Percentiles rank a stretch among this genome's conserved stretches.
Conservation (phyloP, 2,888 invertebrate species). For the Balanococcus diminutus region DNA sequence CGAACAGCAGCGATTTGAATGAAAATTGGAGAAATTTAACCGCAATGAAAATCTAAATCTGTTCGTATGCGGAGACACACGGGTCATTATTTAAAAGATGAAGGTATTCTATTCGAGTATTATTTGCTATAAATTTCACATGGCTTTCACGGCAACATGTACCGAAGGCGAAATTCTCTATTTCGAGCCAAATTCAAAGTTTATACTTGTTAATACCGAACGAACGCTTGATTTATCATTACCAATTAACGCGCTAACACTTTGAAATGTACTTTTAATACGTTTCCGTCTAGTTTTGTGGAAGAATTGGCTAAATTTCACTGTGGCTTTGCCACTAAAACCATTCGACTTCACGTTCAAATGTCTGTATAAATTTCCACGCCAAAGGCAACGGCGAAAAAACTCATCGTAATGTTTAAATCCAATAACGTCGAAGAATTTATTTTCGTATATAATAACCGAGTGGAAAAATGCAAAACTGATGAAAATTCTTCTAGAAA, state of each 20-base stretch:
- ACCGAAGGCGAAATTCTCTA: background rate
- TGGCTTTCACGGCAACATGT: conserved; percentile 4
- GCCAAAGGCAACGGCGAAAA: background rate
- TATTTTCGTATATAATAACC: background rate
- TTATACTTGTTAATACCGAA: conserved; percentile 6
- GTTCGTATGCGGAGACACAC: background rate
- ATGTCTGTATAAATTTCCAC: background rate
- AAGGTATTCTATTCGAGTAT: background rate
- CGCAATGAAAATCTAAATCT: background rate
- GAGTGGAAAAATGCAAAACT: background rate
- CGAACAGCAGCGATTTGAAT: background rate
- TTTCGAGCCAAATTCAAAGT: background rate
- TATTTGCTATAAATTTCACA: conserved; percentile 20
- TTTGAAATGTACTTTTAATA: conserved; percentile 36
- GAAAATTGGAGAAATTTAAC: background rate
- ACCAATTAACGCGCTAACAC: conserved; percentile 19
- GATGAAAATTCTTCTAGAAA: background rate
- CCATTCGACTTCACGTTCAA: background rate
- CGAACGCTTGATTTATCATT: conserved; percentile 26
- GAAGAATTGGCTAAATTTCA: conserved; percentile 21
- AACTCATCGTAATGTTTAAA: background rate
- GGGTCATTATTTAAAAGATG: conserved; percentile 19
- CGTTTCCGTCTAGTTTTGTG: conserved; percentile 26
- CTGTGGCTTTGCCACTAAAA: background rate
- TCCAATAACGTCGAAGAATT: background rate